Evolutionary conservation across 2,888 invertebrate genomes (phyloP), one percentile per base, ranked within the genome.

Genomic region (Synanthedon andrenaeformis): DNA sequence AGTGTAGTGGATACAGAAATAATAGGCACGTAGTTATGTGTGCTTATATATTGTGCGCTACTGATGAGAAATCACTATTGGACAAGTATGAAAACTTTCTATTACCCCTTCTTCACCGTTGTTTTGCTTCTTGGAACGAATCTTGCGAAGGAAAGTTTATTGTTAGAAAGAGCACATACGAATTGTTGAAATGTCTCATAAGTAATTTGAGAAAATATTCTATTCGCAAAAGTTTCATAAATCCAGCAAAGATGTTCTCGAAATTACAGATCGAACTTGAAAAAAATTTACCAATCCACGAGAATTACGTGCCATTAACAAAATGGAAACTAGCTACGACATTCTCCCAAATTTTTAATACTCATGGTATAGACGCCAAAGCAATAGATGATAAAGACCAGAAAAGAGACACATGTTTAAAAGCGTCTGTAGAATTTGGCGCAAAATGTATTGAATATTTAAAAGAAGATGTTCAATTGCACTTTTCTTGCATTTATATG

Each of bases 281-380:
- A 8, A 55, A 57, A n/a, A 54, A 53, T 19, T 56, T 82, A 51
- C 13, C 66, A 3, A n/a, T 68, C 10, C 56, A 67, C 52, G 69
- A 79, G 63, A 70, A 79, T 58, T 83, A 82, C 53, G 50, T 72
- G 11, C 54, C 72, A 51, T 35, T 82, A 55, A 74, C 70, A 14
- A 65, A 58, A 17, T 76, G 76, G 72, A 74, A 72, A 53, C 57
- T 82, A 42, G 58, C 65, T 6, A 61, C 69, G 3, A 62, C 64
- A 51, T 57, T 71, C 11, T n/a, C 45, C 0, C 45, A 45, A 45
- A 45, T 45, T 45, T 5, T 45, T 13, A 13, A n/a, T n/a, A 45
- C 45, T n/a, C 5, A 45, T 8, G n/a, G n/a, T 14, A 14, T 12
- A 14, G 13, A n/a, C 45, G 12, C n/a, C 13, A 14, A 42, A 19